These are phyloP conservation scores for Epizoanthus scotinus DNA, from an alignment of 92 coral and sea anemone genomes.

Conservation along the genomic window DNA sequence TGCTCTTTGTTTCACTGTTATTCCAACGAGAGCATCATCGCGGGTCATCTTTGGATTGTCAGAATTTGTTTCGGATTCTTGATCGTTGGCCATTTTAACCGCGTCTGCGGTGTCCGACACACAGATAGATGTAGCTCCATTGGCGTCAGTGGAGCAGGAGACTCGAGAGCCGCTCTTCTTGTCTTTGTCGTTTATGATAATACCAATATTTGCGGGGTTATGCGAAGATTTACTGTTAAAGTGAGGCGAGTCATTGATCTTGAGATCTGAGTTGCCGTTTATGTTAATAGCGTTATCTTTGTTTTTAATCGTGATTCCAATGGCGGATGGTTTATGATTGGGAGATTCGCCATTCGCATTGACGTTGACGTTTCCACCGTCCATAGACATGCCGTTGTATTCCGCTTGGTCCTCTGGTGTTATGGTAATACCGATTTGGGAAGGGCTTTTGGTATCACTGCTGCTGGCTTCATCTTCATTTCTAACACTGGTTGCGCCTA, in stretches of 20 bases:
- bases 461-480: neutral
- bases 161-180: neutral
- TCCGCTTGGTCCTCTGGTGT: neutral
- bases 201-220: neutral
- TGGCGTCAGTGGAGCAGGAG: conserved; percentile 14
- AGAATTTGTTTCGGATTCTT: neutral
- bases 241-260: conserved; percentile 5
- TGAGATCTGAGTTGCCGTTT: neutral
- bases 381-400: neutral
- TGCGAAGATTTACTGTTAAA: neutral
- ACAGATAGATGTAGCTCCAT: conserved; percentile 11
- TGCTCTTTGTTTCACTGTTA: conserved; percentile 44
- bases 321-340: neutral
- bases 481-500: neutral
- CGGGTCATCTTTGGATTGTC: neutral
- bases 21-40: conserved; percentile 36
- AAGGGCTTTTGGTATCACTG: neutral
- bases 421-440: conserved; percentile 22
- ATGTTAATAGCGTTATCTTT: neutral
- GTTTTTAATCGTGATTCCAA: neutral
- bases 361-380: neutral
- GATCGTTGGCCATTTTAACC: neutral
- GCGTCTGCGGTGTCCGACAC: conserved; percentile 16
- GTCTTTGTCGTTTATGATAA: conserved; percentile 1
- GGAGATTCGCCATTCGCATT: conserved; percentile 2